Evolutionary conservation across 2,113 vertebrate species (phyloP), one percentile per base, ranked within the genome.

Genomic region (Engraulis encrasicolus): DNA sequence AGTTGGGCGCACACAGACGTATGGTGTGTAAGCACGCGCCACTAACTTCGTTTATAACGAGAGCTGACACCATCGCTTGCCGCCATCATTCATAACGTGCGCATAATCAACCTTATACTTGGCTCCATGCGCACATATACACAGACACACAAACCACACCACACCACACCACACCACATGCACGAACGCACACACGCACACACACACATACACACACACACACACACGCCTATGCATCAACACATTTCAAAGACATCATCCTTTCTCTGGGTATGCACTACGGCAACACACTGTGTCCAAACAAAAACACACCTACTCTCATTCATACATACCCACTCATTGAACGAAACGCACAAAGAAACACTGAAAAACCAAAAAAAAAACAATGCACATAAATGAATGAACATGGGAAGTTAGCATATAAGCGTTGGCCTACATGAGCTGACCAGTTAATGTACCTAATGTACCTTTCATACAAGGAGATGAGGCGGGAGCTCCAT

Each of bases 1-100:
- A 66, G 40, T 40, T 6, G 50, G 6, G 1, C 9, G 27, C 27
- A 34, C 27, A 15, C 23, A 74, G 17, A 31, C 12, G 66, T 74
- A 74, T 74, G 66, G 66, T 17, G 31, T 74, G 66, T 5, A 14
- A 74, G 66, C 2, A 74, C 66, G 66, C 66, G 15, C 31, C 66
- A 74, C 27, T 74, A 74, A 34, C 66, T 74, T 74, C 31, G 66
- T 74, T 74, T 74, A 74, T 74, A 17, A 74, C 11, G 66, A 74
- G 66, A 74, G 66, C 66, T 74, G 66, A 74, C 66, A 15, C 11
- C 11, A 34, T 15, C 9, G 27, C 15, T 17, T 15, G 27, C 66
- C 66, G 27, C 58, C 66, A 74, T 74, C 66, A 34, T 74, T 74
- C 66, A 74, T 74, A 74, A 74, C 27, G 34, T 3, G 34, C 14